Percentiles rank a stretch among this genome's conserved stretches.
These are phyloP conservation scores for Cryptophagus acutangulus DNA, from an alignment of 2,888 invertebrate species.

Conservation along the genomic window DNA sequence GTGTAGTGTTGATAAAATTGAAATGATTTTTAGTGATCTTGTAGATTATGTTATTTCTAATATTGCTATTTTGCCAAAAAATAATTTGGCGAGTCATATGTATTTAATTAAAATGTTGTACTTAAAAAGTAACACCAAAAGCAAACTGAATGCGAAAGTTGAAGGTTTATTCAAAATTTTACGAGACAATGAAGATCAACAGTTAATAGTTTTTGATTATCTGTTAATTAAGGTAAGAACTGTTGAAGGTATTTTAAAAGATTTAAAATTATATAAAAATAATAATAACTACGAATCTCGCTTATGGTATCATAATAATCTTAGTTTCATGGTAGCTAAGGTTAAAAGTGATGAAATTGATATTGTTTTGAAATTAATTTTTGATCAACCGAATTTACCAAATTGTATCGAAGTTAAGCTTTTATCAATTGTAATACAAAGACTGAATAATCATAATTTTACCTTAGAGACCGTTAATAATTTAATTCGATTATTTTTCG, in stretches of 20 bases:
- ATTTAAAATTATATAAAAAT: too few relatives aligned
- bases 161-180: too few relatives aligned
- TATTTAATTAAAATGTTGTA: conserved; percentile 26
- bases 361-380: too few relatives aligned
- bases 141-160: too few relatives aligned
- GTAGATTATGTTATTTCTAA: conserved; percentile 20
- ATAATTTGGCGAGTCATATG: conserved; percentile 27
- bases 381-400: too few relatives aligned
- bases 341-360: too few relatives aligned
- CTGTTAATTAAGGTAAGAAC: too few relatives aligned
- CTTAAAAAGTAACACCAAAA: too few relatives aligned
- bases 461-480: conserved; percentile 13
- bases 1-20: conserved; percentile 22
- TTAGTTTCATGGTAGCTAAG: conserved; percentile 25
- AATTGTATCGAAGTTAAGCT: conserved; percentile 27
- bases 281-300: conserved; percentile 20
- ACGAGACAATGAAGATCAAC: too few relatives aligned
- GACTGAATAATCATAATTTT: conserved; percentile 17
- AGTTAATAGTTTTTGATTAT: too few relatives aligned
- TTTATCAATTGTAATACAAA: conserved; percentile 24
- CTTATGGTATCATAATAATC: conserved; percentile 31
- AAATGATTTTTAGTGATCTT: conserved; percentile 22
- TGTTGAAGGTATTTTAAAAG: too few relatives aligned
- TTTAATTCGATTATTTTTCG: too few relatives aligned
- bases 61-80: conserved; percentile 25